Evolutionary conservation across 2,797 vertebrate species (phyloP).

Genomic region (Pipistrellus pygmaeus): DNA sequence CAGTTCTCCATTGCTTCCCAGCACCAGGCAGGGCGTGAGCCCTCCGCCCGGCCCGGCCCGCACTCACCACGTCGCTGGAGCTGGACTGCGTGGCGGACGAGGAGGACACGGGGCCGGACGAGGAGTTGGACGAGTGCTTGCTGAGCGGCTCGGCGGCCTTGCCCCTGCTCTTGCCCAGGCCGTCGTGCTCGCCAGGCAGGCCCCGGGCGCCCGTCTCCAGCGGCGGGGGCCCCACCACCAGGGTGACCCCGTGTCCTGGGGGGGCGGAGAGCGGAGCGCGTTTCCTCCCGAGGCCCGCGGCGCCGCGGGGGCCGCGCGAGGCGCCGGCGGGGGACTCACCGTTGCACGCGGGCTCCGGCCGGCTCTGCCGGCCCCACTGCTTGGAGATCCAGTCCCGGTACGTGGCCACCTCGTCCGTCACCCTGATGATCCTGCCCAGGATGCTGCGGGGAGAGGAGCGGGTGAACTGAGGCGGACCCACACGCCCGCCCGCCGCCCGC

Average conservation of each 20-base stretch:
- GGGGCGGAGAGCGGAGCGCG: constrained; percentile 75
- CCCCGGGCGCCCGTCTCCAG: constrained; percentile 98
- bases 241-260: constrained; percentile 94
- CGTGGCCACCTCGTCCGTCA: constrained; percentile 96
- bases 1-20: not conserved
- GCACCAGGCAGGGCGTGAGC: too few species aligned
- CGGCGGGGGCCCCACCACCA: constrained; percentile 94
- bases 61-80: constrained; percentile 97
- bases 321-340: constrained; percentile 85
- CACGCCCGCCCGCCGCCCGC: not conserved
- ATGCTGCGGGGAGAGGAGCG: constrained; percentile 88
- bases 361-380: constrained; percentile 93
- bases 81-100: constrained; percentile 94
- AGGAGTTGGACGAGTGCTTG: constrained; percentile 97
- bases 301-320: too few species aligned
- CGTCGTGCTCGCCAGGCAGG: constrained; percentile 91
- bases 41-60: not conserved
- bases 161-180: constrained; percentile 90
- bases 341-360: constrained; percentile 92
- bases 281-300: constrained; percentile 76
- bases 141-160: constrained; percentile 90
- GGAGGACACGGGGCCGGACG: constrained; percentile 94
- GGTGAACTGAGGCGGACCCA: not conserved
- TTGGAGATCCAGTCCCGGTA: constrained; percentile 98
- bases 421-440: constrained; percentile 97